Evolutionary conservation across 2,797 vertebrate genomes (phyloP).

Genomic region (Decapterus maruadsi): DNA sequence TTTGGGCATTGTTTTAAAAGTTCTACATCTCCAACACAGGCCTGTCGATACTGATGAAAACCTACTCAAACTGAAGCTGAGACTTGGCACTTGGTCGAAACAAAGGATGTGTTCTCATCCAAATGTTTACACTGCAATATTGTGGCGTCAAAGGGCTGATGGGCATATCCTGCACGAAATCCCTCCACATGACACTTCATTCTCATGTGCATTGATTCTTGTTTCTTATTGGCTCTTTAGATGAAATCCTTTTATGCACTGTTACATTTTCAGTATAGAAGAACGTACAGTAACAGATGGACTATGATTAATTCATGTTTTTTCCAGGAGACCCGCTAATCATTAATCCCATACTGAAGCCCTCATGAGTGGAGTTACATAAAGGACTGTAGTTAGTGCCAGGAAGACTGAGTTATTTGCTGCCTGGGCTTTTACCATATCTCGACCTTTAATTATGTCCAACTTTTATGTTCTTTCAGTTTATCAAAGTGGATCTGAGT

Average conservation of each 20-base stretch:
- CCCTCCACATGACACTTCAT: neutral
- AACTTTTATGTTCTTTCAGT: neutral
- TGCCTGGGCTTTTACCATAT: neutral
- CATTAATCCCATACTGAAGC: neutral
- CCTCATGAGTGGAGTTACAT: neutral
- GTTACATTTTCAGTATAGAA: neutral
- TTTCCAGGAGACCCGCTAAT: neutral
- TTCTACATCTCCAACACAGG: neutral
- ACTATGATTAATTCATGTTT: neutral
- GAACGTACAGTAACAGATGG: conserved; percentile 5
- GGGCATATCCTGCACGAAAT: neutral
- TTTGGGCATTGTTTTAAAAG: neutral
- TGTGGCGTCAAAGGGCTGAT: neutral
- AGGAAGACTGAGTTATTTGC: neutral
- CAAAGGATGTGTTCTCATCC: neutral
- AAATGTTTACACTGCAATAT: neutral
- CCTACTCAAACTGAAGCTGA: neutral
- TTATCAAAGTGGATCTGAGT: neutral
- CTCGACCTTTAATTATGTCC: neutral
- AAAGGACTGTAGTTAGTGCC: no score
- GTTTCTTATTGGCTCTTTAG: neutral
- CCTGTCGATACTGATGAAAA: neutral
- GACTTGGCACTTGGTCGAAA: neutral
- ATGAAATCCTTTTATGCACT: neutral
- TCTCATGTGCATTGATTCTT: neutral